Evolutionary conservation across 2,797 vertebrate species (phyloP), one percentile per base, ranked within the genome.

Genomic region (Alca torda): DNA sequence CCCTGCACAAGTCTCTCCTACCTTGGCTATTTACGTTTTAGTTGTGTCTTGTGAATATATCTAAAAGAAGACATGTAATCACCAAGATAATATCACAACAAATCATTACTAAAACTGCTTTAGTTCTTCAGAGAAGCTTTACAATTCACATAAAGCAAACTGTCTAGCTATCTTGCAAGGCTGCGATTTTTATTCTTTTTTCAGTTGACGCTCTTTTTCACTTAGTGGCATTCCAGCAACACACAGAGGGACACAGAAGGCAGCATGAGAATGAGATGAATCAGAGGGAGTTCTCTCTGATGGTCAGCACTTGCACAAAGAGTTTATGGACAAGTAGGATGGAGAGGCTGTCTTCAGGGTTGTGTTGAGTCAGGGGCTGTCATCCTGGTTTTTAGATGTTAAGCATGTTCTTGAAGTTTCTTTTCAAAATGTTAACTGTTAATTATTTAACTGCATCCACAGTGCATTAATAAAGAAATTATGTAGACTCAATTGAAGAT

Each of bases 221-320:
- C 13, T 63, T 30, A 39, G 20, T 11, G 25, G 25, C 39, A 84
- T 61, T 51, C 74, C 69, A 73, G 78, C 0, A 1, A 64, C 60
- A 87, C 25, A 33, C 17, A 70, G 64, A 81, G 12, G 15, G 59
- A 63, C 35, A 25, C 0, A 41, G 57, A 21, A 78, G 41, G 60
- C 31, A 82, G 59, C 67, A 60, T 0, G 1, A 67, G 33, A 57
- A 69, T 0, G 0, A 51, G 46, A 59, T 7, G 21, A 61, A 85
- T 54, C 30, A 48, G 26, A 73, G 15, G 16, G 35, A 94, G 37
- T 25, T 82, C 83, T 93, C 48, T 57, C 33, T 89, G 50, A 31
- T 28, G 48, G 46, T 39, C 77, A 89, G 39, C 39, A 26, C 43
- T 79, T 50, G 25, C 31, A 80, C 45, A 14, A n/a, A 51, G 16